A percentile compares a stretch with the other conserved stretches of the same genome.
These are phyloP conservation scores for Chamaetylas fuelleborni DNA, from an alignment of 2,113 vertebrate genomes.

Conservation along the genomic window DNA sequence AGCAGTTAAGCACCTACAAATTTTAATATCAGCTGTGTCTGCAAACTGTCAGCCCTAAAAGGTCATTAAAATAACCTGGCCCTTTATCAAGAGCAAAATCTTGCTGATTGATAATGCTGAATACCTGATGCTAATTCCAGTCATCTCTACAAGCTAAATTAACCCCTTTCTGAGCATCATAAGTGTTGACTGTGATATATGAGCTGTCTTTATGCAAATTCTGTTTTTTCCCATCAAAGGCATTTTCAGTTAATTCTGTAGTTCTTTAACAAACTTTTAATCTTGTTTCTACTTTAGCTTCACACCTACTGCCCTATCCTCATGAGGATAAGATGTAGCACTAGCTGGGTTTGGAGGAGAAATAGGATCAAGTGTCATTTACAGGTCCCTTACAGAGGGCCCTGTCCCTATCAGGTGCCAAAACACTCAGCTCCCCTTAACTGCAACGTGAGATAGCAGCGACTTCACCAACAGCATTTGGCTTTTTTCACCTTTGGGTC, in stretches of 20 bases:
- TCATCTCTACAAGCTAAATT: neutral
- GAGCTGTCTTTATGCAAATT: neutral
- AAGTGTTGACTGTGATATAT: neutral
- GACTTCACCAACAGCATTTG: neutral
- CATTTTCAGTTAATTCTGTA: neutral
- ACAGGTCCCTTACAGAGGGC: neutral
- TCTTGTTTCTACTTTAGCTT: neutral
- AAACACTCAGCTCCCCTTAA: neutral
- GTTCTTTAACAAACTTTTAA: neutral
- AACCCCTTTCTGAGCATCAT: neutral
- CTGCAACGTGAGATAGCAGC: accelerated
- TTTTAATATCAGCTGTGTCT: neutral
- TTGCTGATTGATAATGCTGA: conserved; percentile 7
- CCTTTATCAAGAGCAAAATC: conserved; percentile 10
- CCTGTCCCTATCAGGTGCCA: neutral
- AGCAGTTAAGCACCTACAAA: neutral
- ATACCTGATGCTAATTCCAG: neutral
- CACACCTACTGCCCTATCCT: neutral
- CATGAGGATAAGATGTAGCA: neutral
- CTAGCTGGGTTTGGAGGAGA: neutral
- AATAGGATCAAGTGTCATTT: neutral
- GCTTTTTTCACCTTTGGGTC: neutral
- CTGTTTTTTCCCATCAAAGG: neutral
- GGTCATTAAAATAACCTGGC: neutral
- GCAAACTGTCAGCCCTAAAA: neutral